A percentile compares a stretch with the other conserved stretches of the same genome.
Conservation (phyloP, 2,888 invertebrate genomes). For the Drosophila melanosoma region DNA sequence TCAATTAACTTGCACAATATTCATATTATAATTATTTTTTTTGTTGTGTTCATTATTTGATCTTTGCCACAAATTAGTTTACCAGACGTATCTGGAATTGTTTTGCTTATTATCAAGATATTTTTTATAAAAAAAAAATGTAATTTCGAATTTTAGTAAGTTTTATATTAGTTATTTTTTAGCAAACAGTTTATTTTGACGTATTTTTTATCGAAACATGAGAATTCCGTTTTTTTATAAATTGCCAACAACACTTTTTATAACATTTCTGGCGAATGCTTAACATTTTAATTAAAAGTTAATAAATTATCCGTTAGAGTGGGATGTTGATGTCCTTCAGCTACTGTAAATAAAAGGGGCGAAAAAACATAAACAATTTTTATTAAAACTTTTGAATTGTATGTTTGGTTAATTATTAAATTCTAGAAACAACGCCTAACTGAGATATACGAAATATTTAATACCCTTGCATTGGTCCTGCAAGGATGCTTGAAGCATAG, state of each 20-base stretch:
- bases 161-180: conserved; percentile 4
- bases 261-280: conserved; percentile 34
- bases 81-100: conserved; percentile 38
- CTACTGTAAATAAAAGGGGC: not conserved
- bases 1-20: conserved; percentile 43
- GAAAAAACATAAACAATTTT: not conserved
- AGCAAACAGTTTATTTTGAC: conserved; percentile 17
- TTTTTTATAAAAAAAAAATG: conserved; percentile 12
- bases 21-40: conserved; percentile 31
- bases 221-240: conserved; percentile 31
- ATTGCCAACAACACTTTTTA: conserved; percentile 47
- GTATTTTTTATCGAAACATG: conserved; percentile 25
- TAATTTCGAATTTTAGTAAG: not conserved
- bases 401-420: not conserved
- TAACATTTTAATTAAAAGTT: conserved; percentile 48
- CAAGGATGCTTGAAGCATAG: not conserved
- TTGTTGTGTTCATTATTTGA: conserved; percentile 11
- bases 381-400: not conserved
- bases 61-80: conserved; percentile 41
- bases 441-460: too few species aligned
- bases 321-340: not conserved
- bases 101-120: conserved; percentile 31
- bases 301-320: conserved; percentile 4
- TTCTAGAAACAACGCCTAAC: not conserved
- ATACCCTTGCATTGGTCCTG: not conserved